These are phyloP conservation scores for Tupiocoris notatus DNA, from an alignment of 2,888 invertebrate species.

Conservation along the genomic window DNA sequence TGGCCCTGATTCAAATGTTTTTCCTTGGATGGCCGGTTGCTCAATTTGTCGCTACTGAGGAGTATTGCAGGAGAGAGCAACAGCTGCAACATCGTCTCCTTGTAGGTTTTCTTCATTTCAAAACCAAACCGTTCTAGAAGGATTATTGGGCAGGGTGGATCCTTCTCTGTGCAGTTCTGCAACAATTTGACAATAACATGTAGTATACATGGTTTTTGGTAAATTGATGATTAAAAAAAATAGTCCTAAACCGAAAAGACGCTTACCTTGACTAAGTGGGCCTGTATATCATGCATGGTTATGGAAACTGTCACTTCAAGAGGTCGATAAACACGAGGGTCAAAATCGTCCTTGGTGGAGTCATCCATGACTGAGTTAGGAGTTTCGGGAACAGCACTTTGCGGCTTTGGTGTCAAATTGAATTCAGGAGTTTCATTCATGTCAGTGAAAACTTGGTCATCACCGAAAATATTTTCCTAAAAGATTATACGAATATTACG, in stretches of 20 bases:
- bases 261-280: constrained; percentile 79
- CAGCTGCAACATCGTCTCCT: constrained; percentile 88
- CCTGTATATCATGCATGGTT: constrained; percentile 93
- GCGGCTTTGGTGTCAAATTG: constrained; percentile 46
- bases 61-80: constrained; percentile 84
- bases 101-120: constrained; percentile 93
- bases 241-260: too few relatives aligned
- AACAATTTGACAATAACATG: neutral
- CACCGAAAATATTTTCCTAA: constrained; percentile 94
- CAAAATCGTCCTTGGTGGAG: constrained; percentile 54
- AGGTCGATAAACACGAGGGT: constrained; percentile 84
- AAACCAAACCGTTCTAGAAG: constrained; percentile 89
- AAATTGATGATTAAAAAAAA: too few relatives aligned
- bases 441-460: constrained; percentile 90
- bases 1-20: constrained; percentile 79
- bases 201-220: too few relatives aligned
- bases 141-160: constrained; percentile 88
- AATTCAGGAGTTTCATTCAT: constrained; percentile 61
- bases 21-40: constrained; percentile 66
- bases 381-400: constrained; percentile 42
- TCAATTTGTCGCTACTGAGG: constrained; percentile 69
- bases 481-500: constrained; percentile 1
- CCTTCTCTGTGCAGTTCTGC: constrained; percentile 80
- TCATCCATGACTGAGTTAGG: constrained; percentile 44
- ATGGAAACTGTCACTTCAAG: constrained; percentile 88